Base-by-base conservation (phyloP, 2,113 vertebrate genomes). In the Centropus bengalensis region DNA sequence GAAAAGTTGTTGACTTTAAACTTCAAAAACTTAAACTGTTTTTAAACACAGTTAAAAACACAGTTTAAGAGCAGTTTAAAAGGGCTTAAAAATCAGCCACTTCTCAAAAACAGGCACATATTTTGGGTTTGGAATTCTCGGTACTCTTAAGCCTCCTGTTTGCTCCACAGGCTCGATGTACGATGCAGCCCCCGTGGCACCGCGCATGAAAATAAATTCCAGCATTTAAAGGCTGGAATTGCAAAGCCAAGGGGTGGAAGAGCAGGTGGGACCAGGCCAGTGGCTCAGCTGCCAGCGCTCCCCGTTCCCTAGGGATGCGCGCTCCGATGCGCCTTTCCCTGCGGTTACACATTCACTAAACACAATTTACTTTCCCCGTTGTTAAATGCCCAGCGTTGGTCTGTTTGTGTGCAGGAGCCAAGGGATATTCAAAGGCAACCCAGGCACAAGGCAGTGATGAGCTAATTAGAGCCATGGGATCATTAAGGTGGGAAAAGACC, bases 361-460 rank as follows among this genome's bases (percentile, higher is more conserved):
- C 47, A 36, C 8, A 0, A 19, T 4, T 13, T 17, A 4, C 17
- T 27, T 38, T 7, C 73, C 21, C 33, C 24, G 1, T 22, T 82
- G 77, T 10, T 9, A 36, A 66, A 56, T 14, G 40, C 56, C 24
- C 74, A 33, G 47, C 13, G 3, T 28, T 71, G 49, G 24, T 9
- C 52, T n/a, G 60, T 2, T 0, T 20, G 26, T 49, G 8, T 1
- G 36, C 36, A 14, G 4, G 55, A 36, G 52, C 54, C 58, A 30
- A 32, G 20, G 3, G 80, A 4, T 6, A 0, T 3, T 18, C 10
- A 23, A 45, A 1, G 18, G 38, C 14, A 4, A 18, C 1, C 58
- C 49, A 59, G 74, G 38, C 14, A 12, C 5, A 7, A 30, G 30
- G 16, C 16, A 17, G 44, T 45, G 19, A 9, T 8, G n/a, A 66